These are phyloP conservation scores for Pollachius pollachius DNA, from an alignment of 2,113 vertebrate genomes.

Conservation along the genomic window DNA sequence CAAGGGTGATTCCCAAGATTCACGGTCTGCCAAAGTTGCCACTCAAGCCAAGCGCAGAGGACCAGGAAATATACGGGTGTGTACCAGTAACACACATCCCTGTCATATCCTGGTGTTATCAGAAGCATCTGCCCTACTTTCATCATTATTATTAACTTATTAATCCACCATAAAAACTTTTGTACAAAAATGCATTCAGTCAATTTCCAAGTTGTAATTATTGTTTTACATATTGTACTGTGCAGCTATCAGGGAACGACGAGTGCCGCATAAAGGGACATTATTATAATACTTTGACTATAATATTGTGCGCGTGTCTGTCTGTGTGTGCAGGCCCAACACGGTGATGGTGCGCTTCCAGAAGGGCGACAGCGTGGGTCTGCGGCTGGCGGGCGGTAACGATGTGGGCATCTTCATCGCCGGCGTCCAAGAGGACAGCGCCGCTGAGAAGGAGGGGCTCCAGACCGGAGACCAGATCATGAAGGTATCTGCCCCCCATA, in stretches of 20 bases:
- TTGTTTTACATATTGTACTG: no score
- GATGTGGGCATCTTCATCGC: conserved; percentile 97
- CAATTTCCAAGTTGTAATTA: no score
- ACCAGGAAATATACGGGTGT: conserved; percentile 92
- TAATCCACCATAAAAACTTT: background rate
- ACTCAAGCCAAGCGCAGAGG: conserved; percentile 84
- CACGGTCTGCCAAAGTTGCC: conserved; percentile 74
- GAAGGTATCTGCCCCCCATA: conserved; percentile 74
- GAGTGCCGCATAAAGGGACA: no score
- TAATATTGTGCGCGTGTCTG: background rate
- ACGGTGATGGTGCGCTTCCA: conserved; percentile 92
- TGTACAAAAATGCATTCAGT: no score
- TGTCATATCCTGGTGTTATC: background rate
- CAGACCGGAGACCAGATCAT: conserved; percentile 92
- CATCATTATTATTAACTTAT: no score
- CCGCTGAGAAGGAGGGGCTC: conserved; percentile 89
- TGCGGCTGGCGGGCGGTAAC: conserved; percentile 92
- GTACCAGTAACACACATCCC: conserved; percentile 12
- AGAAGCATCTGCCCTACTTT: no score
- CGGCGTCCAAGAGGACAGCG: conserved; percentile 93
- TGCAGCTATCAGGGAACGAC: no score
- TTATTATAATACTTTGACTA: no score
- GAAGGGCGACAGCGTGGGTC: conserved; percentile 92
- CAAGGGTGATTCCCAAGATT: conserved; percentile 40
- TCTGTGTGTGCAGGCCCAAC: conserved; percentile 71